Evolutionary conservation across 2,797 vertebrate species (phyloP), one percentile per base, ranked within the genome.

Genomic region (Gallirallus australis): DNA sequence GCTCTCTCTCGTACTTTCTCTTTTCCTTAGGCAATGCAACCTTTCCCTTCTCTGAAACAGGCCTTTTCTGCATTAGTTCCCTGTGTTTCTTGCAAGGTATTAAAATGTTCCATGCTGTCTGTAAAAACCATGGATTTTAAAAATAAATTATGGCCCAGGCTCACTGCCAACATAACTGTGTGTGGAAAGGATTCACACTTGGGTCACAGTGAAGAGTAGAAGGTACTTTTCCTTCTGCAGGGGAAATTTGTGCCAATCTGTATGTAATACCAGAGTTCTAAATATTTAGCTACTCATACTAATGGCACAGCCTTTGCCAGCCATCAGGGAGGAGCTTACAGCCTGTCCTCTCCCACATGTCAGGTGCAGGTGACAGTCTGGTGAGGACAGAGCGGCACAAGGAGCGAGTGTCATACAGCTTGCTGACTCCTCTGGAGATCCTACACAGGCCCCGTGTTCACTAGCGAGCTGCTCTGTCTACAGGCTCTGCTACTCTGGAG

Each of bases 181-280:
- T 35, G 45, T 31, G 39, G 88, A 75, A 71, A 18, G 75, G 83
- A 93, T 89, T 86, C 88, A 80, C 48, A n/a, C 75, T 68, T 54
- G 78, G 91, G 95, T 93, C 71, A 73, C 71, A 75, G 81, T 0
- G n/a, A 60, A 37, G 73, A 94, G 83, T 18, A 66, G 61, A 92
- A 96, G 88, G 71, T 37, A 30, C 52, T 69, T 81, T 72, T 93
- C 76, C 56, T 93, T 82, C 88, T 90, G 92, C 7, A n/a, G 39
- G 72, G 48, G 50, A 71, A 82, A 68, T 71, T n/a, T 5, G 15
- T 93, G 83, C 83, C 75, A 82, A 52, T 48, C 71, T 48, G 30
- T 63, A 70, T 45, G 15, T 75, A 89, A 61, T n/a, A 14, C 57
- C 9, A 31, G 50, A 84, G 53, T 40, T 89, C 66, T 82, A 76